A percentile compares a stretch with the other conserved stretches of the same genome.
These are phyloP conservation scores for Nipponia nippon DNA, from an alignment of 2,113 vertebrate species.

Conservation along the genomic window DNA sequence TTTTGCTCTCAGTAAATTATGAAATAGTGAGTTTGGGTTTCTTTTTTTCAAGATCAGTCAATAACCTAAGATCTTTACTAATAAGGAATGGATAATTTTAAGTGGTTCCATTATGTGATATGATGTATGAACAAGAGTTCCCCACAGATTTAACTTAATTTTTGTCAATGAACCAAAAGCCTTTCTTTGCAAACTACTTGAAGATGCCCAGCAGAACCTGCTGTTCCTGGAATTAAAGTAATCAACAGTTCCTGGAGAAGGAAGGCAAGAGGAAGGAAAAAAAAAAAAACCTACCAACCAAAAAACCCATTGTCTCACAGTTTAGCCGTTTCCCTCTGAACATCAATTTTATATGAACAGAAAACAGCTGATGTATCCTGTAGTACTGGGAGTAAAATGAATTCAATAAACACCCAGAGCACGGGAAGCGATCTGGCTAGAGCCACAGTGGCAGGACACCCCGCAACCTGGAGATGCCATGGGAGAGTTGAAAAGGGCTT, in stretches of 20 bases:
- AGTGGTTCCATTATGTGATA: neutral
- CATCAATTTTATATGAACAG: neutral
- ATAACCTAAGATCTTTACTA: neutral
- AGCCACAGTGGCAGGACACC: rapidly evolving
- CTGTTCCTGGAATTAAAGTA: neutral
- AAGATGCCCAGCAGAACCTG: neutral
- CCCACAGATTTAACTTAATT: neutral
- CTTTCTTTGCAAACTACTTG: neutral
- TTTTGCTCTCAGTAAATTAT: neutral
- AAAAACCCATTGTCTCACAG: neutral
- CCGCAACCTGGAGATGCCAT: neutral
- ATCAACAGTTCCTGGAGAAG: neutral
- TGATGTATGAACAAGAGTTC: neutral
- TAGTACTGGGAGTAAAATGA: neutral
- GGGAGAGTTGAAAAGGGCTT: neutral
- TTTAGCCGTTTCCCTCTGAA: neutral
- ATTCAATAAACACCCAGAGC: neutral
- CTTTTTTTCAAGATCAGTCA: neutral
- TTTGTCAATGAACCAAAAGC: neutral
- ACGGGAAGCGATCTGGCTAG: rapidly evolving
- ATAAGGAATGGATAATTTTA: neutral
- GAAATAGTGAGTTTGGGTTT: neutral
- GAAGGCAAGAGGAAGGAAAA: neutral
- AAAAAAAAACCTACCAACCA: neutral
- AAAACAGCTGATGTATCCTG: neutral